Base-by-base conservation (phyloP, 2,888 invertebrate genomes). In the Amblyteles armatorius region DNA sequence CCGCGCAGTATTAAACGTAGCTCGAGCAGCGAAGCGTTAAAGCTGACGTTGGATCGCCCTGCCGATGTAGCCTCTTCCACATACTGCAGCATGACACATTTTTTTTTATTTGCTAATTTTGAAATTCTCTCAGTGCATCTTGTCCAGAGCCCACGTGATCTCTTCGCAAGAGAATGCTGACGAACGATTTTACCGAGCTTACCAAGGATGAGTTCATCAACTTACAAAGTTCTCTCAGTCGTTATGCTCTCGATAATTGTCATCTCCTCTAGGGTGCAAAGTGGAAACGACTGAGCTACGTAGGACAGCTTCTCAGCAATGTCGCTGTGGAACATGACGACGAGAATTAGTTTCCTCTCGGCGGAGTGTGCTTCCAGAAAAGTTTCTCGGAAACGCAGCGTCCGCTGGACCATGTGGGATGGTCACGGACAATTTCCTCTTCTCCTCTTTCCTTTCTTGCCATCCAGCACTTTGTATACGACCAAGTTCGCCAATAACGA, bases 61-160 rank as follows among this genome's bases (percentile, higher is more conserved):
- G 82, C 36, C 16, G 63, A n/a, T 22, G 48, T 71, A 11, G 83
- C 68, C 55, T 80, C 7, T n/a, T 72, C 83, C 5, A 65, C 2
- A 76, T 88, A 71, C 29, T 86, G 72, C n/a, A 84, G 74, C 89
- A 90, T 90, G 50, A 77, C 87, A 87, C 87, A 36, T 68, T 77
- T 6, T 74, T 29, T 74, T 9, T 48, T 73, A 22, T 13, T 33
- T 40, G 26, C n/a, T 16, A 22, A 22, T 22, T 55, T 9, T 19
- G 22, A 19, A 4, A 11, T 13, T 71, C 6, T 36, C 16, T 16
- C 44, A 48, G 16, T 48, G 3, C 9, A 6, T 26, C 16, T 57
- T 11, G 11, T 40, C 22, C 0, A 0, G 29, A 60, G 11, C 6
- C 13, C 60, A 26, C 13, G 60, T 29, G 4, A 16, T 16, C 40